Evolutionary conservation across 92 coral and sea anemone genomes (phyloP).

Genomic region (Zoanthus sansibaricus): DNA sequence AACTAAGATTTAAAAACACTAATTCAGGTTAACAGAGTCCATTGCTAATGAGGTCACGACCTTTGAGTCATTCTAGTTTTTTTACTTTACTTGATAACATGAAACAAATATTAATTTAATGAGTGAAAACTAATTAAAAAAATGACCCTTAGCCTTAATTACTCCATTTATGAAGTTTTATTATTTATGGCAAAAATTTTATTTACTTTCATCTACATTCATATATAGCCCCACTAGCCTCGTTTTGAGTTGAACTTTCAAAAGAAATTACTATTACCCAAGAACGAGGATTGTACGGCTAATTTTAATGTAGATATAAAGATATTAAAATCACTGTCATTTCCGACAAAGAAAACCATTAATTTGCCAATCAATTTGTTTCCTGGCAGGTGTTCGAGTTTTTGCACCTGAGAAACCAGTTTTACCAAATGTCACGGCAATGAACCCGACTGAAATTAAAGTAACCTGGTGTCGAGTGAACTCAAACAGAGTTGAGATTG

Average conservation of each 20-base stretch:
- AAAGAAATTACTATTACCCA: neutral
- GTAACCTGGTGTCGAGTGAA: conserved; percentile 94
- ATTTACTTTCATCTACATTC: too few relatives aligned
- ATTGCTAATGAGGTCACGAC: too few relatives aligned
- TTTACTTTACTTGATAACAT: too few relatives aligned
- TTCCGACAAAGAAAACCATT: neutral
- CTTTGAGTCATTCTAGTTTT: too few relatives aligned
- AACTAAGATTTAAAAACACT: too few relatives aligned
- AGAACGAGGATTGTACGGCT: neutral
- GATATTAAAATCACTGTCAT: neutral
- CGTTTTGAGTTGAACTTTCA: too few relatives aligned
- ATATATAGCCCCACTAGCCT: too few relatives aligned
- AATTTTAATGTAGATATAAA: too few relatives aligned
- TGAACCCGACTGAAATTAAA: conserved; percentile 88
- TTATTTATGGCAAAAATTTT: too few relatives aligned
- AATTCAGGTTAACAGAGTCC: too few relatives aligned
- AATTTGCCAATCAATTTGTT: neutral
- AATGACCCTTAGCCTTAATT: neutral
- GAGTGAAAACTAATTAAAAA: too few relatives aligned
- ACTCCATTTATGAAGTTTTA: neutral
- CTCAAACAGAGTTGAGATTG: conserved; percentile 88
- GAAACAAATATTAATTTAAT: too few relatives aligned
- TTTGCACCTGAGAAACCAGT: conserved; percentile 88
- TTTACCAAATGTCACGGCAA: conserved; percentile 89
- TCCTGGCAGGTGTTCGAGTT: neutral